Evolutionary conservation across 2,113 vertebrate species (phyloP), one percentile per base, ranked within the genome.

Genomic region (Mus pahari): DNA sequence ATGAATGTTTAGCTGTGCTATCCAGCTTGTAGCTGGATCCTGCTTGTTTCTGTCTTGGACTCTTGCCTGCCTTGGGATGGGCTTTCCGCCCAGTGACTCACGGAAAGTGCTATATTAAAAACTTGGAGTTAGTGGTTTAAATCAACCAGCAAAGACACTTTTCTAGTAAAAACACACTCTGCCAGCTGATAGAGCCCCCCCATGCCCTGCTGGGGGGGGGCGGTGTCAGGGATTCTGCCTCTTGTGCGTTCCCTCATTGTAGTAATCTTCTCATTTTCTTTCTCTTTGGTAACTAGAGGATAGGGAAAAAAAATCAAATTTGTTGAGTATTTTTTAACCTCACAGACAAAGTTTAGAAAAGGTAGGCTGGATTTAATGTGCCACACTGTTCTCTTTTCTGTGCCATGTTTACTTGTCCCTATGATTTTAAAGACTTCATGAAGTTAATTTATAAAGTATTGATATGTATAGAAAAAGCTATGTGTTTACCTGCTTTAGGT

Each of bases 81-180:
- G 73, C 93, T 96, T 62, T 48, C 45, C 2, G 81, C 92, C 90
- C 74, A 36, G 88, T 42, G 90, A 86, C 86, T 84, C 31, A 28
- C 1, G 0, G 92, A 81, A 97, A 82, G 58, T 36, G 42, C 48
- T 71, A 64, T 81, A 88, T 84, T 94, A 94, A 96, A 95, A 95
- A 93, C 68, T 75, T 79, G 55, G 74, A 92, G 50, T 78, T 94
- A 36, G 68, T 89, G 94, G 94, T 92, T 96, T 95, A 93, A 96
- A 97, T 96, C 96, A 91, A 75, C 73, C 90, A 94, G 39, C 81
- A 94, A 95, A 92, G 90, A 81, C 55, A 90, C n/a, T n/a, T n/a
- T 74, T 84, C 11, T 86, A 53, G 73, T n/a, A 77, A 92, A 89
- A 92, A 53, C 60, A 50, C 28, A 45, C 74, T 58, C 22, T 45